Conservation (phyloP, 2,797 vertebrate species). For the Phoxinus dragarum region DNA sequence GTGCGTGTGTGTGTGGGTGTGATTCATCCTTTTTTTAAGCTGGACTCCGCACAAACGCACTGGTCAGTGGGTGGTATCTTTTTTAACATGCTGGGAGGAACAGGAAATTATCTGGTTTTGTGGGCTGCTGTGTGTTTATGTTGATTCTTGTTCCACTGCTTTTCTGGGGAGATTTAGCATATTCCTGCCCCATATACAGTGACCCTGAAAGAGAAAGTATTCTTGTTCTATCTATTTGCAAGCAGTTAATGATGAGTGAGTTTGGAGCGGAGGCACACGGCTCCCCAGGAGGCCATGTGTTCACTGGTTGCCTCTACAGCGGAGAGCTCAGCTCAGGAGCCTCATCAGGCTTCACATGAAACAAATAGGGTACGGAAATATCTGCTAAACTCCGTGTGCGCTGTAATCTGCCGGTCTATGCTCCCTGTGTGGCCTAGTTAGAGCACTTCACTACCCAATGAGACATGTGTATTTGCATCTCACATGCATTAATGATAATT, state of each 20-base stretch:
- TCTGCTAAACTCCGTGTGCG: slow-evolving; percentile 6
- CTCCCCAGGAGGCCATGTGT: slow-evolving; percentile 50
- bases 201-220: slow-evolving; percentile 41
- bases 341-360: slow-evolving; percentile 54
- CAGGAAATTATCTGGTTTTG: slow-evolving; percentile 32
- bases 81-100: slow-evolving; percentile 19
- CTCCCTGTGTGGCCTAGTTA: slow-evolving; percentile 55
- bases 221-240: slow-evolving; percentile 46
- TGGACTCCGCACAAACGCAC: background rate
- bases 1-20: slow-evolving; percentile 20
- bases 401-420: slow-evolving; percentile 37
- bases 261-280: slow-evolving; percentile 40
- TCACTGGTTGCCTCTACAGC: slow-evolving; percentile 14
- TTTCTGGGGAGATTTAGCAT: slow-evolving; percentile 30
- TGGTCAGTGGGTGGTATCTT: slow-evolving; percentile 43
- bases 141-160: slow-evolving; percentile 18
- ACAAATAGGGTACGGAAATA: slow-evolving; percentile 55
- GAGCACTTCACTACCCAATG: slow-evolving; percentile 17
- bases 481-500: slow-evolving; percentile 37
- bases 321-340: slow-evolving; percentile 20
- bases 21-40: slow-evolving; percentile 32
- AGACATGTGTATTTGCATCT: slow-evolving; percentile 37
- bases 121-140: slow-evolving; percentile 25
- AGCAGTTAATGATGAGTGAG: slow-evolving; percentile 47
- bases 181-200: slow-evolving; percentile 44